Evolutionary conservation across 2,888 invertebrate genomes (phyloP).

Genomic region (Tetropium fuscum): DNA sequence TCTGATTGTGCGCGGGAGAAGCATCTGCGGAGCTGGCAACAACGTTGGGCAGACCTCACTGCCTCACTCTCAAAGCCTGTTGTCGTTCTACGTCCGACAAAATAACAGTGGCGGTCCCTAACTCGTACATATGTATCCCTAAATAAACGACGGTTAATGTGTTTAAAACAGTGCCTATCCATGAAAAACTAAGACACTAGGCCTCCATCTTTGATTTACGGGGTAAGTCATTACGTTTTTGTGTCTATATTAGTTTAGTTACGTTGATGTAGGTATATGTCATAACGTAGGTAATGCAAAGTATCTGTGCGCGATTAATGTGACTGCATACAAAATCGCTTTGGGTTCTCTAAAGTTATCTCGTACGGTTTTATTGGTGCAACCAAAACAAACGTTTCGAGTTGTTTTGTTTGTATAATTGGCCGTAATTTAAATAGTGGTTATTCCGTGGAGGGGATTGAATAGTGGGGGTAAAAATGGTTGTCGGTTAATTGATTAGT

Average conservation of each 20-base stretch:
- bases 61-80: conserved; percentile 31
- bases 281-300: neutral
- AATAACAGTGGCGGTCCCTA: conserved; percentile 34
- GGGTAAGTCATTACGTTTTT: conserved; percentile 13
- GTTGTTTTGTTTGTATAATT: neutral
- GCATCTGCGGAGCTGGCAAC: conserved; percentile 31
- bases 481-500: conserved; percentile 6
- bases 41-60: conserved; percentile 31
- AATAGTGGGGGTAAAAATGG: conserved; percentile 13
- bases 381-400: no score
- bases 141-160: neutral
- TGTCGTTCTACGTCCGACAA: conserved; percentile 30
- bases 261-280: no score
- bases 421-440: conserved; percentile 8
- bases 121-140: conserved; percentile 2
- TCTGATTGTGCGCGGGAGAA: conserved; percentile 40
- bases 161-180: conserved; percentile 7
- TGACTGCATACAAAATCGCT: neutral
- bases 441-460: neutral
- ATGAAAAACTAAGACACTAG: no score
- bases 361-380: conserved; percentile 1
- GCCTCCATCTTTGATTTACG: no score
- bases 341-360: neutral
- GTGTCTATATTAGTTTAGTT: neutral
- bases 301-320: neutral